Percentiles rank a stretch among this genome's conserved stretches.
Conservation (phyloP, 2,113 vertebrate genomes). For the Suncus etruscus region DNA sequence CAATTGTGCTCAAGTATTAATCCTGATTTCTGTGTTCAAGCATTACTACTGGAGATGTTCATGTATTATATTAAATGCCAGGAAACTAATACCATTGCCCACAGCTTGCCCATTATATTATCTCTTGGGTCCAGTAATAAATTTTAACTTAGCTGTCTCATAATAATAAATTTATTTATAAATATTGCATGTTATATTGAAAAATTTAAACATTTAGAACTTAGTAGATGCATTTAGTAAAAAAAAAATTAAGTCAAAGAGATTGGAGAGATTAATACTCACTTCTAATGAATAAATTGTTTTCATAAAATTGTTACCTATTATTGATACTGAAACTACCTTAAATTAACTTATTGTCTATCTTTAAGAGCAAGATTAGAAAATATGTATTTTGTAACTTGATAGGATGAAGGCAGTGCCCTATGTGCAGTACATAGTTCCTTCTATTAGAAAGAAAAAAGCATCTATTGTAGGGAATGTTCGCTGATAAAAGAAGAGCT, state of each 20-base stretch:
- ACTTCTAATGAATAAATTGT: not conserved
- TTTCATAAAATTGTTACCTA: constrained; percentile 22
- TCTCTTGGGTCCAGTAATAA: no score
- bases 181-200: no score
- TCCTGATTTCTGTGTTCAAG: no score
- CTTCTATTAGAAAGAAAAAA: constrained; percentile 19
- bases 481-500: not conserved
- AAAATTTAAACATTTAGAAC: not conserved
- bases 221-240: constrained; percentile 12
- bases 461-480: not conserved
- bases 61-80: no score
- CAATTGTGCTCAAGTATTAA: no score
- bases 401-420: not conserved
- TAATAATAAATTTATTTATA: no score
- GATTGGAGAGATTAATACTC: not conserved
- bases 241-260: not conserved
- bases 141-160: no score
- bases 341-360: constrained; percentile 18
- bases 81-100: no score
- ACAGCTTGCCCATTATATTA: no score
- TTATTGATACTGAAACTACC: not conserved
- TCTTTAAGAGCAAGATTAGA: constrained; percentile 5
- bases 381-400: constrained; percentile 5
- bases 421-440: not conserved
- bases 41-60: no score